Base-by-base conservation (phyloP, 2,113 vertebrate genomes). In the Picathartes gymnocephalus region DNA sequence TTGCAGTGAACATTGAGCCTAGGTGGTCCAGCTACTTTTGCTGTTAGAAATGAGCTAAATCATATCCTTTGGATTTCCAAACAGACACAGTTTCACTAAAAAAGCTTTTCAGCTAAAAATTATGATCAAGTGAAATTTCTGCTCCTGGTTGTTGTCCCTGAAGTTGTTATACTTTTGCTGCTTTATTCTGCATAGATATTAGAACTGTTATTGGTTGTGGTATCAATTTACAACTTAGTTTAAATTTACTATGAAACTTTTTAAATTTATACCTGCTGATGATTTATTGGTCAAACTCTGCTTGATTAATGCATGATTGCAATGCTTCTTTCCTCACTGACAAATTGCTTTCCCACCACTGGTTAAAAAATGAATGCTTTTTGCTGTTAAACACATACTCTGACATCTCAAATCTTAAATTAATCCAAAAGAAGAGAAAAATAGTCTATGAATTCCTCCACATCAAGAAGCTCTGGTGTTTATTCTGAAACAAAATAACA, bases 311-410 rank as follows among this genome's bases (percentile, higher is more conserved):
- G 94, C 77, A 90, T 92, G 74, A 89, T 97, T 96, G 94, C 90
- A 97, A 89, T 44, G 86, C 76, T 95, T 93, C 62, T 81, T 72
- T 97, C 42, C 84, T 92, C 48, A 88, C 74, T 91, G 95, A 90
- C 81, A 95, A 95, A 94, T 81, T 90, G 51, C 70, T 97, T 97
- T 95, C 95, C 81, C 81, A 91, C 71, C 65, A 95, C 80, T 92
- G 68, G 74, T 96, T 97, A 94, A 97, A 98, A 97, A 97, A 97
- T 84, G 40, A 96, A 91, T 88, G 82, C 79, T 97, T 94, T 96
- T 73, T 94, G 92, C 71, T 89, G 79, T 96, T 97, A 96, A 98
- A 73, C 53, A 96, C 81, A 92, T 90, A 91, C 69, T 88, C 92
- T 96, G 92, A 97, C 84, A 95, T 95, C 35, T 95, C 58, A 50